These are phyloP conservation scores for Pseudobourletiella spinata DNA, from an alignment of 1,140 invertebrate species.

Conservation along the genomic window DNA sequence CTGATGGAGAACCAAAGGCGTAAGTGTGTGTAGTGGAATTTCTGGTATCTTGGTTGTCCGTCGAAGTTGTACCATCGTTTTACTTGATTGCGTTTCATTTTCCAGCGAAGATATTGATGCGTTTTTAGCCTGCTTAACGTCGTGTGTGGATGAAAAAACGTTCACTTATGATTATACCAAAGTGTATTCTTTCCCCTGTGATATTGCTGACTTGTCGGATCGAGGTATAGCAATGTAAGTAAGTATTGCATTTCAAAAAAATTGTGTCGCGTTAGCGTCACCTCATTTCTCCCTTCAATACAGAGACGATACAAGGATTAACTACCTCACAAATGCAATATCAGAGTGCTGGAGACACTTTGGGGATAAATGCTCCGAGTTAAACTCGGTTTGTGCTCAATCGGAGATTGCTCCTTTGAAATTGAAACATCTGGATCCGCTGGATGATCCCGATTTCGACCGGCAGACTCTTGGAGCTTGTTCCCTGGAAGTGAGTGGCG, in stretches of 20 bases:
- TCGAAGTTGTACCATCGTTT: no score
- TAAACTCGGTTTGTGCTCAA: neutral
- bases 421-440: conserved; percentile 12
- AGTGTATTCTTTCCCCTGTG: conserved; percentile 25
- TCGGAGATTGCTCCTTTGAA: neutral
- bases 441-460: conserved; percentile 31
- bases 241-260: no score
- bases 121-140: conserved; percentile 23
- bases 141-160: conserved; percentile 26
- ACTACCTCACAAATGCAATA: conserved; percentile 34
- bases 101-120: conserved; percentile 10
- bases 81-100: no score
- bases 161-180: conserved; percentile 34
- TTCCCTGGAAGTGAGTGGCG: conserved; percentile 26
- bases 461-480: conserved; percentile 33
- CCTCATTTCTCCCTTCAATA: no score
- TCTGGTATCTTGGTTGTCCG: no score
- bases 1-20: conserved; percentile 7
- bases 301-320: conserved; percentile 33
- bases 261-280: no score
- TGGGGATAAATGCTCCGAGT: neutral
- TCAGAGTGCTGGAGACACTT: conserved; percentile 7
- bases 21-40: no score
- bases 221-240: conserved; percentile 31
- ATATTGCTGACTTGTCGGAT: conserved; percentile 20